Percentiles rank a stretch among this genome's conserved stretches.
phyloP scores from a whole-genome alignment of 37 sponge, comb jelly and placozoan genomes.

The Halisarca cf. caerulea region DNA sequence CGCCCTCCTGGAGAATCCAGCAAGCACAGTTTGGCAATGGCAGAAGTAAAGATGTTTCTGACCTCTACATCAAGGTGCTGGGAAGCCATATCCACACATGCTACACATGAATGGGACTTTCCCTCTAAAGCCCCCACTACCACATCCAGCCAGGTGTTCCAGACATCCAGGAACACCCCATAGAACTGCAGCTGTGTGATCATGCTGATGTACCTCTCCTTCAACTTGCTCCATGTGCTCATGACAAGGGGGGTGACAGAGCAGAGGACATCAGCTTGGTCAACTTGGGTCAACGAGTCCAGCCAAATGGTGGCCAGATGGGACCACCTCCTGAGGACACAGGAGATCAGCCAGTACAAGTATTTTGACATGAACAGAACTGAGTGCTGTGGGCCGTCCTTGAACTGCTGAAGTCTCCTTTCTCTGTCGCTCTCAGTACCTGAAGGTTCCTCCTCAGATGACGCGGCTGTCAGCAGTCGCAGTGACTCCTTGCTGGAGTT shows the following conservation, averaged over 20 bases:
- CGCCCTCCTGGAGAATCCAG: background rate
- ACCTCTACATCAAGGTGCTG: background rate
- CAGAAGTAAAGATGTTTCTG: background rate
- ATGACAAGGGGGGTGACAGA: background rate
- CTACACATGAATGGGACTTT: background rate
- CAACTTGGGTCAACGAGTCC: background rate
- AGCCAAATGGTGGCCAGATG: background rate
- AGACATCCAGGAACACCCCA: slow-evolving; percentile 14
- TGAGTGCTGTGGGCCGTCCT: background rate
- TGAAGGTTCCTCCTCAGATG: slow-evolving; percentile 28
- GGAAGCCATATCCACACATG: background rate
- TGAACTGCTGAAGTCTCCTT: slow-evolving; percentile 11
- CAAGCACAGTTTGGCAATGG: background rate
- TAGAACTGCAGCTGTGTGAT: slow-evolving; percentile 1
- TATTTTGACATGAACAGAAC: background rate
- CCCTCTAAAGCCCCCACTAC: background rate
- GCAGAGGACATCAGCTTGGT: background rate
- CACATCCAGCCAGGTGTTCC: background rate
- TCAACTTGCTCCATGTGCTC: background rate
- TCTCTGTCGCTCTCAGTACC: slow-evolving; percentile 30
- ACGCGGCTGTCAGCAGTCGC: background rate
- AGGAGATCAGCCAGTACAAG: background rate
- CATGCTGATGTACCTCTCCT: background rate
- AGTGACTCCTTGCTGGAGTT: slow-evolving; percentile 13
- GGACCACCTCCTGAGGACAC: background rate